phyloP scores from a whole-genome alignment of 2,888 invertebrate genomes.

The Lochmaea capreae region DNA sequence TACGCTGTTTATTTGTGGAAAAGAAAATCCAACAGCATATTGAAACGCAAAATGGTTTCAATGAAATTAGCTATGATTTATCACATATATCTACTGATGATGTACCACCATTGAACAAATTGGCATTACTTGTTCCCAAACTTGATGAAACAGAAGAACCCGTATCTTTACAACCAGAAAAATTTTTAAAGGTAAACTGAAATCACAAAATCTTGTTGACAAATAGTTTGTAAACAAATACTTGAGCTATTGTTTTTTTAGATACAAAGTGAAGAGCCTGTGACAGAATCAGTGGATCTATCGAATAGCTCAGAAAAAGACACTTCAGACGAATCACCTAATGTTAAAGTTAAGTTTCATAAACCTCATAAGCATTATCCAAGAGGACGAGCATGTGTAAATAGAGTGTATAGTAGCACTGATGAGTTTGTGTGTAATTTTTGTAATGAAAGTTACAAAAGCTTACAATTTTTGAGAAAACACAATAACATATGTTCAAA shows the following conservation, averaged over 20 bases:
- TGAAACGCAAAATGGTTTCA: slow-evolving; percentile 48
- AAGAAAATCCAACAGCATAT: slow-evolving; percentile 55
- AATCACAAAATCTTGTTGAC: neutral
- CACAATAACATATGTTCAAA: slow-evolving; percentile 54
- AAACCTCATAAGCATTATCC: slow-evolving; percentile 27
- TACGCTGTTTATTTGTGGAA: slow-evolving; percentile 53
- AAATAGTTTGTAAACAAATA: no score
- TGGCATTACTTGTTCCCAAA: slow-evolving; percentile 26
- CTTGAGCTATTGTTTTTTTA: neutral
- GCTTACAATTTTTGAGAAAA: slow-evolving; percentile 52
- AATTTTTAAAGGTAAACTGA: slow-evolving; percentile 18
- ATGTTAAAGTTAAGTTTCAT: slow-evolving; percentile 3
- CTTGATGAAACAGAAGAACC: slow-evolving; percentile 33
- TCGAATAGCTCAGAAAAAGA: neutral
- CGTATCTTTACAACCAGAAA: slow-evolving; percentile 17
- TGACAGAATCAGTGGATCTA: slow-evolving; percentile 10
- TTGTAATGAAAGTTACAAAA: slow-evolving; percentile 51
- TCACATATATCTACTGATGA: slow-evolving; percentile 45
- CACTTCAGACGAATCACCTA: slow-evolving; percentile 1
- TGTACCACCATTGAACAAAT: slow-evolving; percentile 43
- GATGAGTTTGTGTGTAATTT: slow-evolving; percentile 55
- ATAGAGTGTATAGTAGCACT: slow-evolving; percentile 40
- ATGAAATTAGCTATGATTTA: slow-evolving; percentile 47
- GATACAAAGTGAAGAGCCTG: slow-evolving; percentile 28
- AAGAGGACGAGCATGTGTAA: slow-evolving; percentile 14